Percentiles rank a stretch among this genome's conserved stretches.
Evolutionary conservation across 2,797 vertebrate genomes (phyloP).

Genomic region (Onychomys leucogaster): DNA sequence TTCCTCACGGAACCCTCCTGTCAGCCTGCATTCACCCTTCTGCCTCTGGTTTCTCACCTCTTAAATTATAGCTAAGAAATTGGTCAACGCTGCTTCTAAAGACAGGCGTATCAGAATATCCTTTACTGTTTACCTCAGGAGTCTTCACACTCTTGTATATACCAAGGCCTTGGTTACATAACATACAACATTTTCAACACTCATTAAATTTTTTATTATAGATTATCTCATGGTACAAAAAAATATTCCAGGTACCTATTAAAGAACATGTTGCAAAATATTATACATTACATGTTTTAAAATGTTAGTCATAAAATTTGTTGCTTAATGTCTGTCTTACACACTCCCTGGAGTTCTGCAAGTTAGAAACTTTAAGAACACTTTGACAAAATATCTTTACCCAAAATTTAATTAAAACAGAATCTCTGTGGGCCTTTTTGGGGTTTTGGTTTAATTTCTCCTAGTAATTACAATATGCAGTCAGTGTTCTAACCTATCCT

Average conservation of each 20-base stretch:
- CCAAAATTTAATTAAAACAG: constrained; percentile 11
- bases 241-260: constrained; percentile 13
- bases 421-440: not conserved
- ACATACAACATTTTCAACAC: constrained; percentile 18
- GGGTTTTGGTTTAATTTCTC: not conserved
- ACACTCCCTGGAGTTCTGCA: constrained; percentile 14
- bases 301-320: constrained; percentile 35
- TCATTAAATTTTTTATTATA: constrained; percentile 48
- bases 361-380: not conserved
- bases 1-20: too few relatives aligned
- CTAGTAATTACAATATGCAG: not conserved
- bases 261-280: constrained; percentile 59
- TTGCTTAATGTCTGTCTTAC: constrained; percentile 20
- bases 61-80: constrained; percentile 55
- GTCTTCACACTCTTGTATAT: not conserved
- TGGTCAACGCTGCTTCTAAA: not conserved
- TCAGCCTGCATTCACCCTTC: not conserved
- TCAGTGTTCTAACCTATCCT: not conserved
- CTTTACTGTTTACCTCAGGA: not conserved
- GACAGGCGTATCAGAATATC: not conserved
- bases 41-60: constrained; percentile 1
- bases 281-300: constrained; percentile 33
- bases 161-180: not conserved
- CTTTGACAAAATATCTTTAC: constrained; percentile 2
- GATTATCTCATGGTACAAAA: constrained; percentile 55